Percentiles rank a stretch among this genome's conserved stretches.
Conservation (phyloP, 2,113 vertebrate genomes). For the Grantiella picta region DNA sequence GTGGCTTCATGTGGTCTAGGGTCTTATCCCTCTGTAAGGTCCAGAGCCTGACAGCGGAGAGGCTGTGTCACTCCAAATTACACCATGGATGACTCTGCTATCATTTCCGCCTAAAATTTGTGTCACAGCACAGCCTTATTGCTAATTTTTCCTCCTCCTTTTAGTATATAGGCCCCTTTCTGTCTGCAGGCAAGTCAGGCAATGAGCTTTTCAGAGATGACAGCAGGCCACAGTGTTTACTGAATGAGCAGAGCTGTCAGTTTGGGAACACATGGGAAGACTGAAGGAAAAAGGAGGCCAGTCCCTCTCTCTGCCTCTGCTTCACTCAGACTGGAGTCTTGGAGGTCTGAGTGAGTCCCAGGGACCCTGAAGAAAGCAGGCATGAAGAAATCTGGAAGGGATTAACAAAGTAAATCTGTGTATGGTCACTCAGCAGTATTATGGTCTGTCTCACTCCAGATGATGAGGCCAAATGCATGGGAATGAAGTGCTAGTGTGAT, state of each 20-base stretch:
- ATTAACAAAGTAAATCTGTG: background rate
- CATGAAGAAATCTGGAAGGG: background rate
- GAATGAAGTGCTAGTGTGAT: background rate
- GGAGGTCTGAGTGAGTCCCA: rapidly evolving
- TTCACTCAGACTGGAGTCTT: background rate
- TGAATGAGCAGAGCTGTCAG: background rate
- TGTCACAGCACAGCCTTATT: background rate
- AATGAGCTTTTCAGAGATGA: background rate
- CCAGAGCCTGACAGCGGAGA: background rate
- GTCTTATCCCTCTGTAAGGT: background rate
- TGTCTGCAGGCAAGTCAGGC: background rate
- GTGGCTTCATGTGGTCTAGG: rapidly evolving
- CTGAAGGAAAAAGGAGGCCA: background rate
- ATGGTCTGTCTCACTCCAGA: background rate
- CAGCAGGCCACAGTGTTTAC: background rate
- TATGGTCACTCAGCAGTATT: background rate
- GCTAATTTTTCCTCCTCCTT: background rate
- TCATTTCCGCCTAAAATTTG: background rate
- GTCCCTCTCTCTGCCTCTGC: background rate
- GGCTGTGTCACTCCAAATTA: background rate
- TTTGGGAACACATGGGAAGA: background rate
- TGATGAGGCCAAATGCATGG: background rate
- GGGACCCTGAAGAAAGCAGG: background rate
- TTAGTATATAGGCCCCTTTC: background rate
- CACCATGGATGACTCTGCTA: background rate